Conservation (phyloP, 2,888 invertebrate species). For the Clunio marinus region DNA sequence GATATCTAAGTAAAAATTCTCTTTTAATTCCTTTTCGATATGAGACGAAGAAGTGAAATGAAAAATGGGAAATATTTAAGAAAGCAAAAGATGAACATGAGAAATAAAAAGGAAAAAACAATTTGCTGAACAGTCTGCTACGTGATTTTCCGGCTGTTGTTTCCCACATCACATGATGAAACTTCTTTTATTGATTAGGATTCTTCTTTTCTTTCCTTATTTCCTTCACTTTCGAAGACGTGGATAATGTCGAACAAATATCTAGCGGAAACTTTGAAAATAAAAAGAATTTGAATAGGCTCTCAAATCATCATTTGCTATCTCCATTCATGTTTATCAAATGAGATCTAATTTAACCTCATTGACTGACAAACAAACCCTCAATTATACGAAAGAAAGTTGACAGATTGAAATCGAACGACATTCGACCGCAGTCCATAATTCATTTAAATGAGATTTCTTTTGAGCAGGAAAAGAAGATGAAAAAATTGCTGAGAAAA, state of each 20-base stretch:
- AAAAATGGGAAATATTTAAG: slow-evolving; percentile 17
- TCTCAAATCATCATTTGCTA: not conserved
- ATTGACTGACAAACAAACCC: slow-evolving; percentile 31
- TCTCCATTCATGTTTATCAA: slow-evolving; percentile 11
- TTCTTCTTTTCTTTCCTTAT: slow-evolving; percentile 24
- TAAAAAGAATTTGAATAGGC: not conserved
- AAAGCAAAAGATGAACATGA: not conserved
- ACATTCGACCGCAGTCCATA: slow-evolving; percentile 16
- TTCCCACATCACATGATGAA: slow-evolving; percentile 16
- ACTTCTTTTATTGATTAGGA: slow-evolving; percentile 35
- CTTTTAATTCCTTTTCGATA: not conserved
- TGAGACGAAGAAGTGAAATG: not conserved
- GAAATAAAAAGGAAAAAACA: slow-evolving; percentile 37
- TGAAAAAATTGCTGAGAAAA: not conserved
- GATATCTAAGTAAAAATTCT: too few species aligned
- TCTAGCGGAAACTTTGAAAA: not conserved
- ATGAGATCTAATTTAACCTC: slow-evolving; percentile 34
- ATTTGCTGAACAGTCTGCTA: slow-evolving; percentile 39
- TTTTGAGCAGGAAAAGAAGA: not conserved
- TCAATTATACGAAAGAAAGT: slow-evolving; percentile 25
- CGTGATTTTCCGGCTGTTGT: slow-evolving; percentile 39
- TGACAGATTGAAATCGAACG: not conserved
- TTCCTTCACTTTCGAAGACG: not conserved
- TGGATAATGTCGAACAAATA: not conserved
- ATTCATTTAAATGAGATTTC: slow-evolving; percentile 20